A percentile compares a stretch with the other conserved stretches of the same genome.
These are phyloP conservation scores for Dryocosmus kuriphilus DNA, from an alignment of 2,888 invertebrate genomes.

Conservation along the genomic window DNA sequence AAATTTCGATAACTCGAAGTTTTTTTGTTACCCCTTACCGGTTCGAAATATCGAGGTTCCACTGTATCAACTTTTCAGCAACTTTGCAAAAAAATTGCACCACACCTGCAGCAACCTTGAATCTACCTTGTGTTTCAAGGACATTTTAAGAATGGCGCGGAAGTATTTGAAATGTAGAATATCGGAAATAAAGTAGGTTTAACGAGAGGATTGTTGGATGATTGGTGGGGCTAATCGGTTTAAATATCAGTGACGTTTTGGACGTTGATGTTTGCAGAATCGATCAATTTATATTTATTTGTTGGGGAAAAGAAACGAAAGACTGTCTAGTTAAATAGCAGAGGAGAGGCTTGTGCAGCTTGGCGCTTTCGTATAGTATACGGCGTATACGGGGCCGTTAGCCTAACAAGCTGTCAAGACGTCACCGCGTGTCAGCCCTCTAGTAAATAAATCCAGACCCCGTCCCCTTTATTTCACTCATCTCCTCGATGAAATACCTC, in stretches of 20 bases:
- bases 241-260: constrained; percentile 1
- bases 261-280: constrained; percentile 12
- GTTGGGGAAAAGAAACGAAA: constrained; percentile 44
- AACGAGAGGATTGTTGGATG: not conserved
- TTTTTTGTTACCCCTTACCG: too few relatives aligned
- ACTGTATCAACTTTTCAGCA: too few relatives aligned
- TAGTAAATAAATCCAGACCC: constrained; percentile 62
- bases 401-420: constrained; percentile 77
- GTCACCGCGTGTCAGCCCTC: constrained; percentile 75
- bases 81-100: too few relatives aligned
- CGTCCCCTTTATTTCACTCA: constrained; percentile 45
- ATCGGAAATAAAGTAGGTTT: not conserved
- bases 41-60: too few relatives aligned
- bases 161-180: not conserved
- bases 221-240: not conserved
- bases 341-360: constrained; percentile 64
- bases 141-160: too few relatives aligned
- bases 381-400: constrained; percentile 66
- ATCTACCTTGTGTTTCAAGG: too few relatives aligned
- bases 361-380: constrained; percentile 49
- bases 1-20: too few relatives aligned
- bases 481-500: constrained; percentile 43
- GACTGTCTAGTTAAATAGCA: constrained; percentile 61
- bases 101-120: too few relatives aligned
- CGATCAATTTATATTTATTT: constrained; percentile 29